Evolutionary conservation across 2,113 vertebrate genomes (phyloP).

Genomic region (Coptodon bakossiorum): DNA sequence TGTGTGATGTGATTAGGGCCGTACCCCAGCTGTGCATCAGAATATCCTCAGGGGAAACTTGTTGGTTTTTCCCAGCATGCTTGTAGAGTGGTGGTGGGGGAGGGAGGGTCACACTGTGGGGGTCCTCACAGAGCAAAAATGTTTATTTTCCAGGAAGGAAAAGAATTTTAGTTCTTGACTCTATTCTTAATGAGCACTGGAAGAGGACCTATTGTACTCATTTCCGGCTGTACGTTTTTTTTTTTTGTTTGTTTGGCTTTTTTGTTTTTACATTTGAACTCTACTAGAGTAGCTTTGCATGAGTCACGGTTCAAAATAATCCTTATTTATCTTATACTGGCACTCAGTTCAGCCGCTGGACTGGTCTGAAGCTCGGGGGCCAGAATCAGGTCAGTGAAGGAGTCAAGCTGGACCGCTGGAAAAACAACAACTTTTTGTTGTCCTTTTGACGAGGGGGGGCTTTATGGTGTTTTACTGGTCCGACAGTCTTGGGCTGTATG

Average conservation of each 20-base stretch:
- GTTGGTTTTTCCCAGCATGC: background rate
- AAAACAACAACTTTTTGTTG: background rate
- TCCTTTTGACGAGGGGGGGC: background rate
- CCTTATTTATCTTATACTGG: background rate
- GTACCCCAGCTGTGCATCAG: background rate
- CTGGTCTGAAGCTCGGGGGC: background rate
- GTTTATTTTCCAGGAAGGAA: background rate
- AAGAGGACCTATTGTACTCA: fast-evolving
- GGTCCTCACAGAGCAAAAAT: background rate
- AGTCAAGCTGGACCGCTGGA: background rate
- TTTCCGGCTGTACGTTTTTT: fast-evolving
- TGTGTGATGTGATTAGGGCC: background rate
- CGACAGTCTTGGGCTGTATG: background rate
- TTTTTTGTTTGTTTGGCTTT: background rate
- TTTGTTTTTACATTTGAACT: background rate
- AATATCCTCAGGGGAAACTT: background rate
- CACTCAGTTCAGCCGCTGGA: background rate
- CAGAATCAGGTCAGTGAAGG: background rate
- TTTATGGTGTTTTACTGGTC: background rate
- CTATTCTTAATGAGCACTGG: background rate
- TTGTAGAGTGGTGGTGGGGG: background rate
- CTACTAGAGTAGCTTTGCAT: background rate
- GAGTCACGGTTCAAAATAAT: background rate
- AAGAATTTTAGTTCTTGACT: background rate
- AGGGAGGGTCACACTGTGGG: fast-evolving